Evolutionary conservation across 2,888 invertebrate species (phyloP), one percentile per base, ranked within the genome.

Genomic region (Drosophila nr. perissopoda): DNA sequence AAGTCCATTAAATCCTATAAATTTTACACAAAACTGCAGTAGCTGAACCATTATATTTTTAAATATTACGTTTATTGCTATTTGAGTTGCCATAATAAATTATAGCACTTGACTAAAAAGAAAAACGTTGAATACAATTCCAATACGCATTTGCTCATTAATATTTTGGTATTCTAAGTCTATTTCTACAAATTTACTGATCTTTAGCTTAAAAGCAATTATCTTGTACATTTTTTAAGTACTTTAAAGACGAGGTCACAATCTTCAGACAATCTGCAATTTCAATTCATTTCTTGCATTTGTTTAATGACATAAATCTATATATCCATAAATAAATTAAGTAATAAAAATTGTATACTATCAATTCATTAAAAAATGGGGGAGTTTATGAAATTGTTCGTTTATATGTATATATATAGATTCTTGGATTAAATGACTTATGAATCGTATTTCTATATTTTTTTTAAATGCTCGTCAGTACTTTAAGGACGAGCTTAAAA

Each of bases 11-110:
- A 21, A 33, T 54, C 52, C 33, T 38, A 11, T 25, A 29, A 27
- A 27, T n/a, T 70, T n/a, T 63, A 42, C 45, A 25, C 8, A 58
- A 36, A 21, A 27, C 63, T n/a, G 51, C 59, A 34, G 64, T 45
- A 72, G 71, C 38, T 58, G 29, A 29, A 2, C 56, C 29, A 31
- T 57, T 25, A 48, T 3, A 36, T 38, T 49, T 36, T 31, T 25
- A 8, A 16, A n/a, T 21, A n/a, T 60, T 36, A 21, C 10, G 34
- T 4, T 27, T n/a, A 18, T 51, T 51, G 18, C 40, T 31, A n/a
- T 25, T 38, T 18, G 53, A 25, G 13, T 31, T 27, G 27, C 49
- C 13, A 36, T n/a, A 48, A 48, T 56, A 45, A 58, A 33, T 45
- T n/a, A 27, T n/a, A n/a, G 16, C 13, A 54, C 10, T 42, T 13